Evolutionary conservation across 2,888 invertebrate genomes (phyloP).

Genomic region (Thymelicus sylvestris): DNA sequence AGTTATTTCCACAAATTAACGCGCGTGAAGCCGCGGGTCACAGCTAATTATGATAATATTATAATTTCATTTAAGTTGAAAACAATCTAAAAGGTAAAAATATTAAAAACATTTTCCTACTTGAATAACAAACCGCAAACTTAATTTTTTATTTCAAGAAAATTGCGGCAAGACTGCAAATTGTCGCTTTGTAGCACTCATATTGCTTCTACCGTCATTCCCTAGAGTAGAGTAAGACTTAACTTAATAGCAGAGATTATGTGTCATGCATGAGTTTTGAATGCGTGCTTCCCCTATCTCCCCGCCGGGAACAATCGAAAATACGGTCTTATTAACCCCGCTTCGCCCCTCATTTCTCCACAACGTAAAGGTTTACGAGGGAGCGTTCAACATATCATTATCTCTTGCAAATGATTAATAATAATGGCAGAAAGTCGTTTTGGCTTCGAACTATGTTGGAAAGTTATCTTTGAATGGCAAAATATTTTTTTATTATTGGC

Average conservation of each 20-base stretch:
- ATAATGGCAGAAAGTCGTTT: background rate
- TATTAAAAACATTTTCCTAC: too few species aligned
- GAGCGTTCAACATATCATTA: conserved; percentile 28
- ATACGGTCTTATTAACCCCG: conserved; percentile 33
- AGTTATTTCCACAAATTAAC: too few species aligned
- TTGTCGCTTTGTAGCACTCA: background rate
- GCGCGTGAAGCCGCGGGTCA: too few species aligned
- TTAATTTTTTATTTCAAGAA: too few species aligned
- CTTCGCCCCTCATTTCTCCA: conserved; percentile 17
- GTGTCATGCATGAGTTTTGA: conserved; percentile 25
- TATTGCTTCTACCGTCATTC: conserved; percentile 3
- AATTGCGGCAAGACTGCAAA: background rate
- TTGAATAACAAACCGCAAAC: too few species aligned
- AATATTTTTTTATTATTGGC: too few species aligned
- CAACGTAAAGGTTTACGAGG: conserved; percentile 29
- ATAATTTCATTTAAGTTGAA: too few species aligned
- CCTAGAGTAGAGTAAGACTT: conserved; percentile 11
- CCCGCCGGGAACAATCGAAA: conserved; percentile 35
- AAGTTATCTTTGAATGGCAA: background rate
- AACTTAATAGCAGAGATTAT: conserved; percentile 29
- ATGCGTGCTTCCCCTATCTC: conserved; percentile 23
- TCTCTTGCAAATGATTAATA: background rate
- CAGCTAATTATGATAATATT: too few species aligned
- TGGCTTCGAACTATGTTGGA: background rate
- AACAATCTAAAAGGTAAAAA: too few species aligned